Evolutionary conservation across 1,140 invertebrate genomes (phyloP).

Genomic region (Acyrthosiphon pisum): DNA sequence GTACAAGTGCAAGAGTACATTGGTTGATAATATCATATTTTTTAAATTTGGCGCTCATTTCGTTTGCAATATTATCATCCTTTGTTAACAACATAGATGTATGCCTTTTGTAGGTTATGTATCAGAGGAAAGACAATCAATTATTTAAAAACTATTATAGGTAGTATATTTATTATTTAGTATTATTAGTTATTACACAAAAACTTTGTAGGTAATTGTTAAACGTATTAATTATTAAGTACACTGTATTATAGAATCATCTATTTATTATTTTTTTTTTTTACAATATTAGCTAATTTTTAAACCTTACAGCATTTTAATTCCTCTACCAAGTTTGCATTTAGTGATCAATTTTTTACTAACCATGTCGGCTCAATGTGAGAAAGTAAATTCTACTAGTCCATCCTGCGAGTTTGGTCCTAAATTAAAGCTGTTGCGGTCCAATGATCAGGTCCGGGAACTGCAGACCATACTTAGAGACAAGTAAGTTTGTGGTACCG

Average conservation of each 20-base stretch:
- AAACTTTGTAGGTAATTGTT: background rate
- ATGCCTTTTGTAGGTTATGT: slow-evolving; percentile 9
- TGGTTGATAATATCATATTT: background rate
- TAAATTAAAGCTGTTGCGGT: slow-evolving; percentile 81
- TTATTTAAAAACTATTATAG: background rate
- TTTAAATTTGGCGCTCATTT: slow-evolving; percentile 27
- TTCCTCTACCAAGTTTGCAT: background rate
- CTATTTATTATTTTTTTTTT: background rate
- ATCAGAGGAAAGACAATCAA: background rate
- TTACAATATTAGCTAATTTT: background rate
- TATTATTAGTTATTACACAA: background rate
- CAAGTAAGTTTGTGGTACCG: slow-evolving; percentile 72
- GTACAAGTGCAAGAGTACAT: background rate
- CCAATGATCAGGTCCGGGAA: slow-evolving; percentile 90
- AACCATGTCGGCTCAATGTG: slow-evolving; percentile 45
- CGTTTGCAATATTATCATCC: background rate
- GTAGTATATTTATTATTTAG: background rate
- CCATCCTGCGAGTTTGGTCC: slow-evolving; percentile 71
- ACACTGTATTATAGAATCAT: background rate
- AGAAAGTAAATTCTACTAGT: slow-evolving; percentile 56
- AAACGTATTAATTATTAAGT: background rate
- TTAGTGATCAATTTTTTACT: background rate
- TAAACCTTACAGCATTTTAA: background rate
- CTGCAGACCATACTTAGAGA: slow-evolving; percentile 94
- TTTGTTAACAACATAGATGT: background rate